Conservation (phyloP, 2,113 vertebrate genomes). For the Oenanthe melanoleuca region DNA sequence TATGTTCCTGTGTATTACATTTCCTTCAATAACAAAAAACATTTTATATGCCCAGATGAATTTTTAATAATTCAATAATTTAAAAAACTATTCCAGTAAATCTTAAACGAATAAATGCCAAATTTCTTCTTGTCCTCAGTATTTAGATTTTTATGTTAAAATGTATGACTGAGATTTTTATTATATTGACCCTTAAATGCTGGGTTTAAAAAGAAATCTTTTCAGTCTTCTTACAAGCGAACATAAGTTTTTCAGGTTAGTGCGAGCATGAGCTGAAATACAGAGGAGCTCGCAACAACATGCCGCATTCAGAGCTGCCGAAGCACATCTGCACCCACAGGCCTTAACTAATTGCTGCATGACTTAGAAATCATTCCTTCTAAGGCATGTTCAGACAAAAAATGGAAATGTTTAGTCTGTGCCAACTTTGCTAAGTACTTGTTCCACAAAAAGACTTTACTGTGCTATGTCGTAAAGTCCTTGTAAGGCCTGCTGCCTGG, state of each 20-base stretch:
- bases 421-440: constrained; percentile 47
- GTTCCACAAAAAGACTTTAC: neutral
- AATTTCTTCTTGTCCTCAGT: neutral
- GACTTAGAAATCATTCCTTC: constrained; percentile 50
- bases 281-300: neutral
- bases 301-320: neutral
- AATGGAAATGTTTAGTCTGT: constrained; percentile 39
- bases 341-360: constrained; percentile 17
- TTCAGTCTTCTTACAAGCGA: neutral
- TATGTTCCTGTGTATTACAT: neutral
- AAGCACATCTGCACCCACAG: constrained; percentile 16
- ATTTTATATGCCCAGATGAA: neutral
- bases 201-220: neutral
- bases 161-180: neutral
- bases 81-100: neutral
- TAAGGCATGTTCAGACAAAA: constrained; percentile 52
- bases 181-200: neutral
- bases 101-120: neutral
- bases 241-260: neutral
- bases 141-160: neutral
- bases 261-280: neutral
- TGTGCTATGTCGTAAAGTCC: neutral
- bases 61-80: constrained; percentile 7
- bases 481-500: constrained; percentile 19
- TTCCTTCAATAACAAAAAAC: neutral